These are phyloP conservation scores for Triops cancriformis DNA, from an alignment of 1,140 invertebrate species.

Conservation along the genomic window DNA sequence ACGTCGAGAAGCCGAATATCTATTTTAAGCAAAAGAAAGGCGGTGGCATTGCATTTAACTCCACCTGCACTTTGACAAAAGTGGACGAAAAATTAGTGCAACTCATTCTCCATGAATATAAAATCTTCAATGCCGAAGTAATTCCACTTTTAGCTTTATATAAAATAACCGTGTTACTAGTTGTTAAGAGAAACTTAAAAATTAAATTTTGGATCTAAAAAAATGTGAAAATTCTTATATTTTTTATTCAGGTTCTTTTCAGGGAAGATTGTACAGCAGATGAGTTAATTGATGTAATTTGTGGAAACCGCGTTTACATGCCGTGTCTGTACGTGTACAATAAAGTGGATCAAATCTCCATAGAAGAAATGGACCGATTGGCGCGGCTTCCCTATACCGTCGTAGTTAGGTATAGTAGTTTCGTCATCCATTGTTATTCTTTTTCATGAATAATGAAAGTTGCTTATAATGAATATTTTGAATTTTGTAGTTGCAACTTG, in stretches of 20 bases:
- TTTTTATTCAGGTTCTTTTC: conserved; percentile 60
- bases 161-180: not conserved
- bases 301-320: conserved; percentile 92
- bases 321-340: conserved; percentile 98
- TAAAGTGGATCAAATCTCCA: conserved; percentile 99
- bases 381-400: conserved; percentile 82
- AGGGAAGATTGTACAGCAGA: conserved; percentile 91
- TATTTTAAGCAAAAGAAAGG: conserved; percentile 97
- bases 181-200: too few relatives aligned
- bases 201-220: too few relatives aligned
- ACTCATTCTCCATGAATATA: conserved; percentile 97
- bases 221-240: too few relatives aligned
- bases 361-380: conserved; percentile 95
- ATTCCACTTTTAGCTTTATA: not conserved
- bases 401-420: conserved; percentile 74
- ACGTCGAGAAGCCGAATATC: conserved; percentile 90
- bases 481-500: conserved; percentile 87
- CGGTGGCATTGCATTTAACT: conserved; percentile 97
- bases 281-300: conserved; percentile 98
- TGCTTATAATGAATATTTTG: conserved; percentile 21
- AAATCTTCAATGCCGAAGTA: conserved; percentile 97
- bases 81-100: conserved; percentile 97
- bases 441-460: conserved; percentile 20
- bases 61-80: conserved; percentile 85
- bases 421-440: not conserved